Evolutionary conservation across 2,888 invertebrate genomes (phyloP).

Genomic region (Sphaerophoria rueppellii): DNA sequence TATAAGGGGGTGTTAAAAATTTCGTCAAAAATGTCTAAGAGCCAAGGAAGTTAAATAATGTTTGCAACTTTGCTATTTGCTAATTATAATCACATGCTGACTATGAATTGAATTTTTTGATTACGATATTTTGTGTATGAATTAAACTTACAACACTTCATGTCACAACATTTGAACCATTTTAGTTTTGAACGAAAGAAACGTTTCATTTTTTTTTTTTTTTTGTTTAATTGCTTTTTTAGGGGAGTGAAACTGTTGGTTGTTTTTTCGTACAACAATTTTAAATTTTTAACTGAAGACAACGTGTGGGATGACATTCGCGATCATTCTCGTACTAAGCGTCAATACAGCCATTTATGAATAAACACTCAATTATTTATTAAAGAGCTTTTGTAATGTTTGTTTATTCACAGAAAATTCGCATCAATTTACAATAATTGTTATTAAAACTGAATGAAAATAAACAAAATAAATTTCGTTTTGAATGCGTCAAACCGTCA

Average conservation of each 20-base stretch:
- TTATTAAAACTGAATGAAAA: slow-evolving; percentile 11
- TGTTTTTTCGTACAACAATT: too few relatives aligned
- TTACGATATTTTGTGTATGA: too few relatives aligned
- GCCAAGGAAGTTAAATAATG: too few relatives aligned
- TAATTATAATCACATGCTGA: too few relatives aligned
- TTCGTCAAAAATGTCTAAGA: too few relatives aligned
- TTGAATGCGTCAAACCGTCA: slow-evolving; percentile 11
- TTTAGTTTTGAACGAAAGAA: slow-evolving; percentile 65
- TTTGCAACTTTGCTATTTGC: too few relatives aligned
- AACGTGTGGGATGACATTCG: not conserved
- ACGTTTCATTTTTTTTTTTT: slow-evolving; percentile 51
- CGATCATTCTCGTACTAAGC: slow-evolving; percentile 17
- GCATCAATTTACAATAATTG: slow-evolving; percentile 16
- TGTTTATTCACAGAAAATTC: slow-evolving; percentile 16
- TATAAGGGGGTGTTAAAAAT: too few relatives aligned
- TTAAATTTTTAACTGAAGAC: too few relatives aligned
- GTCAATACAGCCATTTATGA: slow-evolving; percentile 15
- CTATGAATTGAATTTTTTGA: too few relatives aligned
- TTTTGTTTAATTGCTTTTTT: not conserved
- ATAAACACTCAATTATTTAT: slow-evolving; percentile 48
- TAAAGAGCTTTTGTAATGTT: not conserved
- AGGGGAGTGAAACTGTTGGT: slow-evolving; percentile 11
- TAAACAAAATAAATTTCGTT: slow-evolving; percentile 3
- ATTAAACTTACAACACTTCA: slow-evolving; percentile 62
- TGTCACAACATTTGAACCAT: slow-evolving; percentile 61